These are phyloP conservation scores for Elgonia sp. DNA, from an alignment of 2,888 invertebrate species.

Conservation along the genomic window DNA sequence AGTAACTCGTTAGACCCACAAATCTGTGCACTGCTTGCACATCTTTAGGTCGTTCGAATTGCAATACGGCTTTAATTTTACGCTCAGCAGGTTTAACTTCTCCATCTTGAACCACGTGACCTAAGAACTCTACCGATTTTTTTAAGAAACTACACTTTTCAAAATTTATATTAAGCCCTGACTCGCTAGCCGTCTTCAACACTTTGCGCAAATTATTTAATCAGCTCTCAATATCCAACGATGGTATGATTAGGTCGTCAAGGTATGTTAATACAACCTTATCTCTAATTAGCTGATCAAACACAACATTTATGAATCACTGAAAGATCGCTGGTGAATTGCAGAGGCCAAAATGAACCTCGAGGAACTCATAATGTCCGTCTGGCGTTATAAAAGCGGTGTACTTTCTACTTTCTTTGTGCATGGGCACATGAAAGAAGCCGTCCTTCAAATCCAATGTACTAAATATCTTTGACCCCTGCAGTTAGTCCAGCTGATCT, in stretches of 20 bases:
- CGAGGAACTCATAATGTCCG: too few relatives aligned
- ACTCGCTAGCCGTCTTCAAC: conserved; percentile 2
- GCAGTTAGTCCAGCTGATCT: too few relatives aligned
- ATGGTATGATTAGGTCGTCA: neutral
- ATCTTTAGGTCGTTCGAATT: neutral
- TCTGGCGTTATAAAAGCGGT: too few relatives aligned
- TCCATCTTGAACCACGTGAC: conserved; percentile 11
- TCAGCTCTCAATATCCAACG: neutral
- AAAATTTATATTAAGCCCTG: neutral
- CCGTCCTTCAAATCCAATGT: too few relatives aligned
- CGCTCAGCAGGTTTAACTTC: neutral
- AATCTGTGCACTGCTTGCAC: neutral
- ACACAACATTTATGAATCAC: neutral
- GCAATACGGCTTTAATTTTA: neutral
- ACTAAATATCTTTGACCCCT: neutral
- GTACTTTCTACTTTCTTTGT: too few relatives aligned
- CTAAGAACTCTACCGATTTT: neutral
- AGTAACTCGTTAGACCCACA: too few relatives aligned
- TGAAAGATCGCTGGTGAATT: too few relatives aligned
- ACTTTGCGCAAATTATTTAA: neutral
- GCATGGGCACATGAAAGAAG: too few relatives aligned
- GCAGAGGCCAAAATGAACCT: too few relatives aligned
- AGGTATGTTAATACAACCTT: conserved; percentile 2
- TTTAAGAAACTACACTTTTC: conserved; percentile 1
- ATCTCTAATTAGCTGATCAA: neutral